A percentile compares a stretch with the other conserved stretches of the same genome.
Conservation (phyloP, 2,113 vertebrate genomes). For the Pogona vitticeps region DNA sequence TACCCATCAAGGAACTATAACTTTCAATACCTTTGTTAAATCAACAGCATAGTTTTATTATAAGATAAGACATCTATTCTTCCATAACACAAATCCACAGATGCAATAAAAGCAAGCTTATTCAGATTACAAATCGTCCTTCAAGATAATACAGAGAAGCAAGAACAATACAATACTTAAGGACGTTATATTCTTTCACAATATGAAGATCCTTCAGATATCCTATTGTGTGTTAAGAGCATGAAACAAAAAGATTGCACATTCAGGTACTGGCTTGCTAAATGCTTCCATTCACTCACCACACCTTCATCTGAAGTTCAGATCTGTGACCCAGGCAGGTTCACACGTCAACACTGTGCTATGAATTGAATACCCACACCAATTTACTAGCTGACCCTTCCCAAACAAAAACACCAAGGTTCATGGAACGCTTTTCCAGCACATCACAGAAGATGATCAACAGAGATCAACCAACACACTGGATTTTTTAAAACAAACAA, state of each 20-base stretch:
- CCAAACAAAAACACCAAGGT: neutral
- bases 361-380: neutral
- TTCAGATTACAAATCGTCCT: slow-evolving; percentile 10
- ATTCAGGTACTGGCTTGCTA: neutral
- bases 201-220: slow-evolving; percentile 14
- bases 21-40: slow-evolving; percentile 14
- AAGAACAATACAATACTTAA: neutral
- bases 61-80: neutral
- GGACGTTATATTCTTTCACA: neutral
- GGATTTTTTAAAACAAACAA: neutral
- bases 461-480: neutral
- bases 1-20: too few species aligned
- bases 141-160: slow-evolving; percentile 12
- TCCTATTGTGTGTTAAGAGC: neutral
- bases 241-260: neutral
- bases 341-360: neutral
- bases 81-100: neutral
- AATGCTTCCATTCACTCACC: neutral
- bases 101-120: slow-evolving; percentile 9
- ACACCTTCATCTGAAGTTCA: neutral
- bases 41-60: neutral
- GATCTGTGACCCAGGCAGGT: neutral
- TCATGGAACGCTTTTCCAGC: neutral
- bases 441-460: neutral
- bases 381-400: neutral